A percentile compares a stretch with the other conserved stretches of the same genome.
phyloP scores from a whole-genome alignment of 2,113 vertebrate species.

The Corythornis cristatus region DNA sequence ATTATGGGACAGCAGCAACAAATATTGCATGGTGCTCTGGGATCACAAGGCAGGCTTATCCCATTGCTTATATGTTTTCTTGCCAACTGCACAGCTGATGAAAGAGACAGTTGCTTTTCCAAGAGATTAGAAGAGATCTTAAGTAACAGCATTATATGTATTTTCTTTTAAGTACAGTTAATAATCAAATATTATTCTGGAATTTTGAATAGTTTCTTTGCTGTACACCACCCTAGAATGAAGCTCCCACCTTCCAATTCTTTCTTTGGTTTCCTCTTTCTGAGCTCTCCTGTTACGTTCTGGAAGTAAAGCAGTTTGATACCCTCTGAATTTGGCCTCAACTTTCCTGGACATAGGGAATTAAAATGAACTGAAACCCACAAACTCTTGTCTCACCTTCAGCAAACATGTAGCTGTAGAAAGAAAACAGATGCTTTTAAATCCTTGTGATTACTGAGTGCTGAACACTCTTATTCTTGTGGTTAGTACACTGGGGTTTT shows the following conservation, averaged over 20 bases:
- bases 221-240: not conserved
- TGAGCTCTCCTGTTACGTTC: not conserved
- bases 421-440: not conserved
- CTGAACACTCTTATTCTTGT: not conserved
- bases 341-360: not conserved
- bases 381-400: not conserved
- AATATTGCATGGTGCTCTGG: not conserved
- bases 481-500: not conserved
- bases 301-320: not conserved
- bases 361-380: not conserved
- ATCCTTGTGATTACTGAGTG: not conserved
- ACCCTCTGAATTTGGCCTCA: not conserved
- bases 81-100: not conserved
- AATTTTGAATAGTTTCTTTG: not conserved
- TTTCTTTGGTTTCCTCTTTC: not conserved
- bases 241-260: not conserved
- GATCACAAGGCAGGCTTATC: not conserved
- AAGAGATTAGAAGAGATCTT: not conserved
- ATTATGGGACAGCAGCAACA: not conserved
- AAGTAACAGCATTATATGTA: not conserved
- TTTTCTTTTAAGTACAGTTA: not conserved
- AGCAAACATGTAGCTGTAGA: not conserved
- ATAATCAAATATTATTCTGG: slow-evolving; percentile 7
- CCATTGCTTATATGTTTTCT: not conserved
- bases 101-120: not conserved